Percentiles rank a stretch among this genome's conserved stretches.
phyloP scores from a whole-genome alignment of 1,140 invertebrate species.

The Drosophila novamexicana region DNA sequence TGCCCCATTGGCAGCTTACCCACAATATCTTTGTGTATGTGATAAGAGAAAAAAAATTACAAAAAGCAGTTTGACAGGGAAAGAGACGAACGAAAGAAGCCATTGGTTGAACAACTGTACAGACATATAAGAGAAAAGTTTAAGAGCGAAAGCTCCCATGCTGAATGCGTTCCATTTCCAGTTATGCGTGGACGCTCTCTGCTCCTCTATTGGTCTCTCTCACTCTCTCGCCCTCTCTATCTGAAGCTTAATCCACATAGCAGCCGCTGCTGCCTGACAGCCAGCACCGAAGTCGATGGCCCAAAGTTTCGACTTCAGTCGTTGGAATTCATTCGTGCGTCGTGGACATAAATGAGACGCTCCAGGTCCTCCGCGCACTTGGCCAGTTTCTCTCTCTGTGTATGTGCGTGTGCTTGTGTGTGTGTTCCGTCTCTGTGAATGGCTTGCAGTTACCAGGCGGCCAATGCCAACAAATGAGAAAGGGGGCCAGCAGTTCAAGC shows the following conservation, averaged over 20 bases:
- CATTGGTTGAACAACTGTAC: conserved; percentile 60
- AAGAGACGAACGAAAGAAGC: neutral
- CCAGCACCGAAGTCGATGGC: conserved; percentile 49
- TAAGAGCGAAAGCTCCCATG: conserved; percentile 41
- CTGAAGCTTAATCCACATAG: conserved; percentile 13
- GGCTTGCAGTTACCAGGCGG: conserved; percentile 47
- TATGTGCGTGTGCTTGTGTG: conserved; percentile 10
- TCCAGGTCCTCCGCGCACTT: conserved; percentile 15
- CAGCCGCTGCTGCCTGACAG: conserved; percentile 22
- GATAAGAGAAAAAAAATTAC: too few relatives aligned
- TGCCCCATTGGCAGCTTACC: neutral
- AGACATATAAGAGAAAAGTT: neutral
- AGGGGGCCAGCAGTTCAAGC: neutral
- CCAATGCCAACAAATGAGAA: conserved; percentile 9
- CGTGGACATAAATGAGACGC: conserved; percentile 65
- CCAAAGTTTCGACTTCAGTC: conserved; percentile 62
- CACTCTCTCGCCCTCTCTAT: conserved; percentile 6
- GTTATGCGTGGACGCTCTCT: conserved; percentile 3
- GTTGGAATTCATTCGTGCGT: conserved; percentile 81
- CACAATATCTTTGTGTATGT: too few relatives aligned
- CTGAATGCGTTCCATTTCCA: conserved; percentile 71
- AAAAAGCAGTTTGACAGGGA: too few relatives aligned
- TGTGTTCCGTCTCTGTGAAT: conserved; percentile 20
- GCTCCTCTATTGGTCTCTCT: neutral
- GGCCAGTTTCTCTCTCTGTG: neutral